Evolutionary conservation across 35 echinoderm and acorn worm species (phyloP), one percentile per base, ranked within the genome.

Genomic region (Ophiothrix spiculata): DNA sequence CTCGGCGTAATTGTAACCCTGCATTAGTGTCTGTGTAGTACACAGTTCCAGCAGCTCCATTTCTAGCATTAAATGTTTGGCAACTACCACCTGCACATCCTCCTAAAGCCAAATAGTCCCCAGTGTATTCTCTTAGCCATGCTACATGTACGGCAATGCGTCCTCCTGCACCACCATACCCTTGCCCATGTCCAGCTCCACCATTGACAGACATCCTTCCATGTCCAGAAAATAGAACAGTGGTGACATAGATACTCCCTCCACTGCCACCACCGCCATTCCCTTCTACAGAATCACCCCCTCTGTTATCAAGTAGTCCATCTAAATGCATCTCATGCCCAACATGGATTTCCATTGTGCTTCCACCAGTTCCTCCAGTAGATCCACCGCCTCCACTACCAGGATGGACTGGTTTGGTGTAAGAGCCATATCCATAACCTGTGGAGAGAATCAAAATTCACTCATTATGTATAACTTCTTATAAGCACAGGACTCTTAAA

Each of bases 11-110:
- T 19, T 75, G 64, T 64, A 97, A 39, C 13, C 94, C 94, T 63
- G 85, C 76, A 69, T 97, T 97, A 14, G 94, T 97, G 56, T 97
- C 94, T 8, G 94, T 97, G 83, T 97, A 97, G 42, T 97, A 97
- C 10, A 92, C 81, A 17, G 94, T 97, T 39, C 94, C 94, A 83
- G 81, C 82, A 36, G 94, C 90, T 16, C 77, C 92, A 87, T 94
- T 86, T 4, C 75, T 87, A 32, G 40, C 36, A 77, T 77, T 38
- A 79, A 19, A 25, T 2, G 2, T 41, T 64, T 31, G 28, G 23
- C 85, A 56, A 45, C n/a, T 36, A 15, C 69, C 39, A 6, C 85
- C 85, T 25, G 86, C 90, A 31, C 89, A 40, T 1, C 94, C 94
- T 39, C 94, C 94, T 11, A 82, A 87, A 0, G 90, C 82, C 17